Conservation (phyloP, 2,113 vertebrate species). For the Puffinus mauretanicus region DNA sequence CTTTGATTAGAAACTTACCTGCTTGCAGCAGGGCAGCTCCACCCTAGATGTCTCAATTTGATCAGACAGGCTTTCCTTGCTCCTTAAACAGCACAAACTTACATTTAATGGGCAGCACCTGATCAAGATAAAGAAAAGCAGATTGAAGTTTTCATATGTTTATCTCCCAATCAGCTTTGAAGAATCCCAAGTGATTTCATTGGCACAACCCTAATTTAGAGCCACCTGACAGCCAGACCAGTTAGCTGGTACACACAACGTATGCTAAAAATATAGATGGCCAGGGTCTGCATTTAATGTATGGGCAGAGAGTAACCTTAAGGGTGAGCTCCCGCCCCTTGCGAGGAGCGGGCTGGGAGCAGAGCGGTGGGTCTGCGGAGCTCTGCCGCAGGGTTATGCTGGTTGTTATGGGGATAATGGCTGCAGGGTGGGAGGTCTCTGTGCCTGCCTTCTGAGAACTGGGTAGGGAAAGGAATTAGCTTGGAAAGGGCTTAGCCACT, state of each 20-base stretch:
- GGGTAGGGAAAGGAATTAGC: neutral
- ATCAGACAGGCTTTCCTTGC: neutral
- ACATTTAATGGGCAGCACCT: neutral
- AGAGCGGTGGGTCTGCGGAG: no score
- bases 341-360: rapidly evolving
- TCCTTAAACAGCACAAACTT: neutral
- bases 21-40: neutral
- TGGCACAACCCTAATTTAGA: neutral
- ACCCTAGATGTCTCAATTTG: neutral
- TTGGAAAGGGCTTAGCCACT: neutral
- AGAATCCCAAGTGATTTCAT: neutral
- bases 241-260: neutral
- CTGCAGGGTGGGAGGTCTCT: neutral
- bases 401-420: neutral
- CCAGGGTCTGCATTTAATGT: neutral
- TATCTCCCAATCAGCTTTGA: neutral
- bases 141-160: neutral
- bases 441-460: rapidly evolving
- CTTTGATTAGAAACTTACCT: neutral
- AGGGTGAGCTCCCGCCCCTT: neutral
- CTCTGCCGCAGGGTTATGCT: rapidly evolving
- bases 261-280: neutral
- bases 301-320: neutral
- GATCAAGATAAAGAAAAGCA: neutral
- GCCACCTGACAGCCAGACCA: neutral